Conservation (phyloP, 2,888 invertebrate genomes). For the Andrena marginata region DNA sequence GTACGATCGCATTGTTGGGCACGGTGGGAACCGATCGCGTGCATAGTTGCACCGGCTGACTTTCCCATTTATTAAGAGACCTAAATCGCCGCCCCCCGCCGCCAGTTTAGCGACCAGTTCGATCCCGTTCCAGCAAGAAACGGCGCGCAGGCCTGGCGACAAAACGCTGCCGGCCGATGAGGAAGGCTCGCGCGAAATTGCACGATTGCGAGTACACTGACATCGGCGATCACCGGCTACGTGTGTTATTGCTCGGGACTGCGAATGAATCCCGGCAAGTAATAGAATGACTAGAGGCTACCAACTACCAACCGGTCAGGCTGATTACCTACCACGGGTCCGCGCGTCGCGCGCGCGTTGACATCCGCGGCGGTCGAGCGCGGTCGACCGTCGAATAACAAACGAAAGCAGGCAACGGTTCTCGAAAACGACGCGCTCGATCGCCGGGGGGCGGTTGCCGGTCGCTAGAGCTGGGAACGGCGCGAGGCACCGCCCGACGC, state of each 20-base stretch:
- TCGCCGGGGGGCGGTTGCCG: not conserved
- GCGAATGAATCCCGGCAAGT: conserved; percentile 47
- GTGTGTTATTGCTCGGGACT: conserved; percentile 34
- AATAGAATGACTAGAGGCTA: conserved; percentile 46
- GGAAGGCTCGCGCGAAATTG: conserved; percentile 10
- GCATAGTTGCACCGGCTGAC: not conserved
- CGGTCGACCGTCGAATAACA: conserved; percentile 27
- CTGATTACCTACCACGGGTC: conserved; percentile 55
- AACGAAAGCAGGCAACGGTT: conserved; percentile 3
- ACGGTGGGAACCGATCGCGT: conserved; percentile 1
- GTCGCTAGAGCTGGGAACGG: not conserved
- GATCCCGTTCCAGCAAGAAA: conserved; percentile 2
- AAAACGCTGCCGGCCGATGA: not conserved
- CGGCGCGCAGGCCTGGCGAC: not conserved
- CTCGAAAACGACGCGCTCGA: conserved; percentile 23
- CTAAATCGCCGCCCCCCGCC: conserved; percentile 4
- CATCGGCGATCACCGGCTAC: conserved; percentile 19
- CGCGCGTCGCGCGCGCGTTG: conserved; percentile 39
- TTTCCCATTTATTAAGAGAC: conserved; percentile 29
- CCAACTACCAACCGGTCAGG: conserved; percentile 48
- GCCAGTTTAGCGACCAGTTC: not conserved
- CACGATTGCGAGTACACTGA: conserved; percentile 15
- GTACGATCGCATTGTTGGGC: not conserved
- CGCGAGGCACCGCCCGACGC: not conserved
- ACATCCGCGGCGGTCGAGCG: conserved; percentile 24